Base-by-base conservation (phyloP, 2,797 vertebrate species). In the Spea hammondii region DNA sequence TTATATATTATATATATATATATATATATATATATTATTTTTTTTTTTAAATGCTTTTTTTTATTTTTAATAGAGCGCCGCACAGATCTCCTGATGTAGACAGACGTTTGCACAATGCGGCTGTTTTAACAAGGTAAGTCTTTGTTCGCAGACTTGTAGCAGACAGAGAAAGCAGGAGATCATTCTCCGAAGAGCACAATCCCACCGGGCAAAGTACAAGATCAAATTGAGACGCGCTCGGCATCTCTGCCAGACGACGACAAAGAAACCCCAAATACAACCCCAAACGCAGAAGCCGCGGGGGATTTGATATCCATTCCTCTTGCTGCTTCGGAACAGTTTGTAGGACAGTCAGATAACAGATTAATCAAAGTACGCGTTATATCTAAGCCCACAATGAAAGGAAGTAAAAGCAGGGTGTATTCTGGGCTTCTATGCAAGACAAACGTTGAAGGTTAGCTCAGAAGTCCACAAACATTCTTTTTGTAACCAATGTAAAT, bases 141-240 rank as follows among this genome's bases (percentile, higher is more conserved):
- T 88, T 87, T 87, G 84, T 89, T 86, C 84, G 32, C 54, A 57
- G 79, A 83, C 87, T 85, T 84, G 85, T 86, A 84, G 84, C 84
- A 86, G 84, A 79, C 44, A 57, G 72, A 85, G 75, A 17, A 0
- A 83, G 80, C 84, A 85, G 85, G 85, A 87, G 88, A 88, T 86
- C 85, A 85, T 86, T 88, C 84, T 88, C 84, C 88, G 72, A 0
- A 69, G 65, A 83, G 86, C 82, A 88, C 86, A 83, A 62, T 62
- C 83, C 69, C 83, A 72, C 83, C 86, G 68, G 84, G 84, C 77
- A 83, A 83, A 84, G 85, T 83, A 53, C 59, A 88, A 87, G 85
- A 84, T 86, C 84, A 83, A 82, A 85, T 76, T 82, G 84, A 85
- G 85, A 85, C 80, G 81, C 86, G 67, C 3, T 64, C 60, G 4